A percentile compares a stretch with the other conserved stretches of the same genome.
Conservation (phyloP, 2,113 vertebrate genomes). For the Dryoscopus gambensis region DNA sequence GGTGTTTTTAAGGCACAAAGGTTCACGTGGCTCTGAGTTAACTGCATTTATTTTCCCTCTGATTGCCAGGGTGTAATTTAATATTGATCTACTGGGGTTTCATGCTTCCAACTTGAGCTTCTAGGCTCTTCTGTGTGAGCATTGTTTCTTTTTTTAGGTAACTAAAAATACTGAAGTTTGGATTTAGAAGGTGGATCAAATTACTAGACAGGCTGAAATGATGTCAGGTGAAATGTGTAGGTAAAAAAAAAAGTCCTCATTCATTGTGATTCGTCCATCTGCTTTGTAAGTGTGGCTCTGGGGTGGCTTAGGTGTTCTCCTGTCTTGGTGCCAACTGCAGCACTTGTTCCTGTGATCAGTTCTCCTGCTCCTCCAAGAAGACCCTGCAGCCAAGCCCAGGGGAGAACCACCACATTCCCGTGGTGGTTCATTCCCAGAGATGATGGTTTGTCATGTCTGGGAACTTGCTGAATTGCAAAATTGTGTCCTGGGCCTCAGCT, state of each 20-base stretch:
- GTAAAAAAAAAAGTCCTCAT: background rate
- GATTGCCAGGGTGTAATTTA: background rate
- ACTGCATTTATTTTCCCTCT: background rate
- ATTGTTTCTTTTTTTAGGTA: background rate
- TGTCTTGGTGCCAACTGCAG: background rate
- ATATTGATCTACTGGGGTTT: background rate
- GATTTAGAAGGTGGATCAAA: background rate
- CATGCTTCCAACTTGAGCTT: background rate
- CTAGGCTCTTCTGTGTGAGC: background rate
- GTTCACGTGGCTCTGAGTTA: background rate
- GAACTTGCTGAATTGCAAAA: background rate
- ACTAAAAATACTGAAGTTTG: background rate
- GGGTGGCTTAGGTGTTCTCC: background rate
- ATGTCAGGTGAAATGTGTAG: background rate
- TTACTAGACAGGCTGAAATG: background rate
- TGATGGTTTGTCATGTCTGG: background rate
- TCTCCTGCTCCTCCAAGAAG: background rate
- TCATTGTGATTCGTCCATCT: background rate
- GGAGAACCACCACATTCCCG: background rate
- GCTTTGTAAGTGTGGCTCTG: background rate
- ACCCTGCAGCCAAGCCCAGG: background rate
- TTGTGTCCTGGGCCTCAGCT: background rate
- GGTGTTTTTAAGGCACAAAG: background rate
- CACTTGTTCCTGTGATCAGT: background rate
- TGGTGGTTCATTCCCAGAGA: background rate